Base-by-base conservation (phyloP, 2,797 vertebrate genomes). In the Molossus molossus region DNA sequence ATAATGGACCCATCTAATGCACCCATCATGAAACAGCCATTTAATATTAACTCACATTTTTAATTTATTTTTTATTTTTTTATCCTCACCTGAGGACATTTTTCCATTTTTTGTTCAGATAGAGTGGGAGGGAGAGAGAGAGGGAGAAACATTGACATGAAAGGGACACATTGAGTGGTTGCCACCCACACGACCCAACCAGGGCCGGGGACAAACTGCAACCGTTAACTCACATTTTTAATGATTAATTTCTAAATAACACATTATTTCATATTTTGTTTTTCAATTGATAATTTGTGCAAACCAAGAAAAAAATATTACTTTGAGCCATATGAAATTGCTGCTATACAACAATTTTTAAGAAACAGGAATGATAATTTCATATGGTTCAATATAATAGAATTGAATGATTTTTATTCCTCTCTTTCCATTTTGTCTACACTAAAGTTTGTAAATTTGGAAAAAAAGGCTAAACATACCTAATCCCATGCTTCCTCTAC, bases 321-420 rank as follows among this genome's bases (percentile, higher is more conserved):
- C 53, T n/a, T 72, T 80, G 20, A 94, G 45, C 27, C n/a, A 55
- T 87, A 64, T 75, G 91, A 94, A 84, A 90, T 96, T 96, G 72
- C 70, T 76, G 37, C 37, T 90, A 70, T 55, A 73, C 9, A 75
- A 88, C 50, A 29, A 91, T 84, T 93, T 55, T 12, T 55, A 27
- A 88, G 85, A 94, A 65, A 33, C 37, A 65, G 23, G 82, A 90
- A 70, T 40, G 40, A 45, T 23, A 65, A 23, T 93, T 90, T 95
- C 62, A 67, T 92, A 48, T 92, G 83, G 48, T 87, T 92, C 18
- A 50, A n/a, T 87, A 79, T 75, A 89, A 76, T 77, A 57, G 76
- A 81, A 72, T 18, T 64, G 67, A 94, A 62, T 73, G 48, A 73
- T 85, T 96, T 93, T 95, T 90, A 70, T 89, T 91, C 69, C 27